Evolutionary conservation across 2,113 vertebrate genomes (phyloP).

Genomic region (Cathartes aura): DNA sequence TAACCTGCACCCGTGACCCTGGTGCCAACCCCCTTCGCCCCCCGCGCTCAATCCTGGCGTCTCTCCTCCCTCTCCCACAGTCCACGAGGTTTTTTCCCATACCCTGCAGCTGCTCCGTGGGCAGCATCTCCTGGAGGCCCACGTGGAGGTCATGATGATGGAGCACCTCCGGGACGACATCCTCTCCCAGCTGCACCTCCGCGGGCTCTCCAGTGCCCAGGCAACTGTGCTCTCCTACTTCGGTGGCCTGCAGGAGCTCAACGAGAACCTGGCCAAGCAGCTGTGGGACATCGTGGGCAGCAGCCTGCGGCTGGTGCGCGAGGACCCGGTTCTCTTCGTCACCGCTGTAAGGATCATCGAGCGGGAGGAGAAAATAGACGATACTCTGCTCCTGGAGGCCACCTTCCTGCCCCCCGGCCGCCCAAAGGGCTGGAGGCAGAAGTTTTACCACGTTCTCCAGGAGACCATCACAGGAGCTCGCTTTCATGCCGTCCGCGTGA

Average conservation of each 20-base stretch:
- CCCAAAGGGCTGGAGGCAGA: conserved; percentile 88
- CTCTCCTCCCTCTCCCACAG: conserved; percentile 70
- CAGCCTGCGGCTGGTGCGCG: conserved; percentile 79
- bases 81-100: conserved; percentile 83
- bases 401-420: conserved; percentile 80
- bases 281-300: conserved; percentile 85
- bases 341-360: conserved; percentile 92
- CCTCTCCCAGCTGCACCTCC: conserved; percentile 79
- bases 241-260: conserved; percentile 84
- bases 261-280: conserved; percentile 85
- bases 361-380: conserved; percentile 86
- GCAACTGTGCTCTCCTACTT: conserved; percentile 83
- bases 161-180: conserved; percentile 89
- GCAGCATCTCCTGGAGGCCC: conserved; percentile 88
- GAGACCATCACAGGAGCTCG: conserved; percentile 66
- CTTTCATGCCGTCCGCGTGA: conserved; percentile 27
- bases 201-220: neutral
- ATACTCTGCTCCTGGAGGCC: conserved; percentile 64
- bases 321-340: conserved; percentile 91
- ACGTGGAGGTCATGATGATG: conserved; percentile 86
- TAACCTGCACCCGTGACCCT: neutral
- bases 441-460: conserved; percentile 86
- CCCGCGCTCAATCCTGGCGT: neutral
- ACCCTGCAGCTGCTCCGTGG: conserved; percentile 84
- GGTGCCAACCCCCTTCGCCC: fast-evolving